Evolutionary conservation across 2,888 invertebrate species (phyloP).

Genomic region (Melanargia galathea): DNA sequence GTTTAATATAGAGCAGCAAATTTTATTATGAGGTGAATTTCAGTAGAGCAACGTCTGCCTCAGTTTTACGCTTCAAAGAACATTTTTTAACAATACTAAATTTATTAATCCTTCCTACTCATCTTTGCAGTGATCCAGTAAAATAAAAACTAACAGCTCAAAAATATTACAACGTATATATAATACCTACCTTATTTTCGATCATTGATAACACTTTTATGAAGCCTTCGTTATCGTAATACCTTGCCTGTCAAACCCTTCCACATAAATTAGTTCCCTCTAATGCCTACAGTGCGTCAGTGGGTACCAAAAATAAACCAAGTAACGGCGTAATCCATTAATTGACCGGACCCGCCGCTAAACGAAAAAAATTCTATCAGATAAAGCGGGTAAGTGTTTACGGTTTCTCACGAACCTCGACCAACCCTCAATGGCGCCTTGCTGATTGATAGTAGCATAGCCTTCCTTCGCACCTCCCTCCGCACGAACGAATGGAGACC

Average conservation of each 20-base stretch:
- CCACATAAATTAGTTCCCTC: conserved; percentile 71
- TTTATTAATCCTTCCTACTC: conserved; percentile 17
- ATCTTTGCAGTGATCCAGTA: neutral
- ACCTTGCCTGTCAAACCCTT: conserved; percentile 70
- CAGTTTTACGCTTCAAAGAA: neutral
- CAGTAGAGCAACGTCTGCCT: neutral
- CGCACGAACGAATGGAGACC: conserved; percentile 46
- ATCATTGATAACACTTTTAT: conserved; percentile 50
- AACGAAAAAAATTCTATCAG: conserved; percentile 76
- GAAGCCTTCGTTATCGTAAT: conserved; percentile 64
- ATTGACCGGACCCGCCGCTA: conserved; percentile 78
- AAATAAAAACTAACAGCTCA: conserved; percentile 2
- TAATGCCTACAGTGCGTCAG: conserved; percentile 58
- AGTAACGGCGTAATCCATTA: conserved; percentile 80
- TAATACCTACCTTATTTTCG: conserved; percentile 27
- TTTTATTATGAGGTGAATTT: neutral
- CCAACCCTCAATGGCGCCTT: conserved; percentile 82
- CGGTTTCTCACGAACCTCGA: conserved; percentile 79
- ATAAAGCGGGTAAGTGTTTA: conserved; percentile 81
- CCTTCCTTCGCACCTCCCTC: conserved; percentile 67
- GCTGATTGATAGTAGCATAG: conserved; percentile 78
- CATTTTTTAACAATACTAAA: conserved; percentile 4
- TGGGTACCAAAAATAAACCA: conserved; percentile 73
- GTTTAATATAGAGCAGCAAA: neutral
- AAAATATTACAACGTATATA: conserved; percentile 1